Percentiles rank a stretch among this genome's conserved stretches.
Conservation (phyloP, 2,888 invertebrate species). For the Nyleta sp. region DNA sequence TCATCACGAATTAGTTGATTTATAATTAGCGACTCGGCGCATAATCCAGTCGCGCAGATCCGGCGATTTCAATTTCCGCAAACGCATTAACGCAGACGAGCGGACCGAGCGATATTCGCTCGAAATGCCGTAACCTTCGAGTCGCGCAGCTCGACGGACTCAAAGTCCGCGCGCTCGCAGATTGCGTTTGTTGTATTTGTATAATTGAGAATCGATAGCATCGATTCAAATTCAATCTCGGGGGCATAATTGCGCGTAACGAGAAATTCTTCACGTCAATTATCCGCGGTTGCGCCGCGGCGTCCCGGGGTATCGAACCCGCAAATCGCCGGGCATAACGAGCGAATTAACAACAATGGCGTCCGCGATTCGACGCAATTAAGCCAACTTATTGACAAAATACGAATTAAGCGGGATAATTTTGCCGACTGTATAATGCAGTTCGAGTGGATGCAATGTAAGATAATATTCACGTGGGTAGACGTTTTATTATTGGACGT, state of each 20-base stretch:
- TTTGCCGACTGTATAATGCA: conserved; percentile 39
- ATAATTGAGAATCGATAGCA: conserved; percentile 46
- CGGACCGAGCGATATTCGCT: conserved; percentile 11
- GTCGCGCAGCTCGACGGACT: too few species aligned
- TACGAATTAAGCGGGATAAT: conserved; percentile 15
- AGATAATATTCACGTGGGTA: conserved; percentile 62
- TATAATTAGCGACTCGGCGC: conserved; percentile 14
- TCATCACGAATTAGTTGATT: conserved; percentile 9
- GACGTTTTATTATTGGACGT: conserved; percentile 64
- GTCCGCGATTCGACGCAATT: conserved; percentile 24
- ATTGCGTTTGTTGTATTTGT: conserved; percentile 32
- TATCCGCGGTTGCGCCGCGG: conserved; percentile 47
- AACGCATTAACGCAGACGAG: conserved; percentile 8
- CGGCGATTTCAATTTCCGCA: conserved; percentile 44
- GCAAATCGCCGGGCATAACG: conserved; percentile 19
- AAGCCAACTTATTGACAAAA: conserved; percentile 17
- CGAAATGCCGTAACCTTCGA: conserved; percentile 46
- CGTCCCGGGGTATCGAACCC: conserved; percentile 11
- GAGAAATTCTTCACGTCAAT: conserved; percentile 65
- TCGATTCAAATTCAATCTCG: conserved; percentile 60
- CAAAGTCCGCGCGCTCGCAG: conserved; percentile 5
- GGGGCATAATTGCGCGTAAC: conserved; percentile 59
- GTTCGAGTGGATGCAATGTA: conserved; percentile 45
- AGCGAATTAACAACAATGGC: conserved; percentile 27
- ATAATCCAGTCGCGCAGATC: conserved; percentile 4